Percentiles rank a stretch among this genome's conserved stretches.
These are phyloP conservation scores for Hippoglossus stenolepis DNA, from an alignment of 2,113 vertebrate species.

Conservation along the genomic window DNA sequence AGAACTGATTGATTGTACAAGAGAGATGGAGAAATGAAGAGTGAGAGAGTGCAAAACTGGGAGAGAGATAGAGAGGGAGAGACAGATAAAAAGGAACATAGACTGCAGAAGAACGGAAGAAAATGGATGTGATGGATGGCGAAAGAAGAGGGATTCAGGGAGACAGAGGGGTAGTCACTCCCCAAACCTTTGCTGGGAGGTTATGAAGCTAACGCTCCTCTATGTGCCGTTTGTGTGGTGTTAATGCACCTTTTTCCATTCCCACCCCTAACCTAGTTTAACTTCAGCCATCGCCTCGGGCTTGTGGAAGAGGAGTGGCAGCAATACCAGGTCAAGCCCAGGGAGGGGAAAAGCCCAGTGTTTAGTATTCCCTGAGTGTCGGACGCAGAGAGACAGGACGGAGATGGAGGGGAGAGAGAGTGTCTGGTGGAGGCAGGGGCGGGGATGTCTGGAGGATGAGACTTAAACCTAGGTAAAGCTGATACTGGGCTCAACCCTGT, in stretches of 20 bases:
- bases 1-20: conserved; percentile 78
- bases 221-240: background rate
- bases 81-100: conserved; percentile 46
- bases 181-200: conserved; percentile 29
- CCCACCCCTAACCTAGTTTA: conserved; percentile 56
- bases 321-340: conserved; percentile 53
- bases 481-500: background rate
- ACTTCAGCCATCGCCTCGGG: conserved; percentile 57
- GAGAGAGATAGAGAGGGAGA: conserved; percentile 41
- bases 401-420: conserved; percentile 20
- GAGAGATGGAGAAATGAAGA: conserved; percentile 57
- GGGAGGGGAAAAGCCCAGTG: conserved; percentile 56
- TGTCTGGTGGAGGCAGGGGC: background rate
- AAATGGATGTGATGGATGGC: conserved; percentile 49
- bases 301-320: conserved; percentile 51
- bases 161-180: conserved; percentile 22
- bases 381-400: conserved; percentile 23
- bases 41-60: conserved; percentile 36
- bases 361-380: conserved; percentile 60
- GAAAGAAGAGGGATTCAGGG: conserved; percentile 22
- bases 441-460: conserved; percentile 22
- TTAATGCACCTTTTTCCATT: conserved; percentile 40
- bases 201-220: conserved; percentile 38
- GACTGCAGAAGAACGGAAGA: conserved; percentile 38
- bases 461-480: conserved; percentile 9